A percentile compares a stretch with the other conserved stretches of the same genome.
These are phyloP conservation scores for Rapana venosa DNA, from an alignment of 2,888 invertebrate genomes.

Conservation along the genomic window DNA sequence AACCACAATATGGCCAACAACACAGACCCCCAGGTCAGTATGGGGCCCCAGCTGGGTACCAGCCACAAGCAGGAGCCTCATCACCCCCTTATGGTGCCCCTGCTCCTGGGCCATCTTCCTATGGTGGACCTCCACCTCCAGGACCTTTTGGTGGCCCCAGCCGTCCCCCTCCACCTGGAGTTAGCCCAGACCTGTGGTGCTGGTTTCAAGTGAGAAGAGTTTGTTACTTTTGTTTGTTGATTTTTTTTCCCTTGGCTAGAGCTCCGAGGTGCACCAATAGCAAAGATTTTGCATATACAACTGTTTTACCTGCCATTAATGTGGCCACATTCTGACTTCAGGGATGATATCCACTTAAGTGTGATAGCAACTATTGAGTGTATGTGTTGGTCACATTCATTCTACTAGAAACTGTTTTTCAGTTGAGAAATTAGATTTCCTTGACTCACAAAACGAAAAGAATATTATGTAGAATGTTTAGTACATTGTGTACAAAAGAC, in stretches of 20 bases:
- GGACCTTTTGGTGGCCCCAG: conserved; percentile 57
- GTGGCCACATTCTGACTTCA: too few species aligned
- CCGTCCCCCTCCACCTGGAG: conserved; percentile 68
- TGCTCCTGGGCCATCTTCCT: conserved; percentile 39
- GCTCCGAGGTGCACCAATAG: not conserved
- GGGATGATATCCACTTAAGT: too few species aligned
- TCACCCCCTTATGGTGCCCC: conserved; percentile 51
- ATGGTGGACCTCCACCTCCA: conserved; percentile 49
- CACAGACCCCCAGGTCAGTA: conserved; percentile 44
- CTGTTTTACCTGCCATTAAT: too few species aligned
- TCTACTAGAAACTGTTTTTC: too few species aligned
- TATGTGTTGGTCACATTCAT: too few species aligned
- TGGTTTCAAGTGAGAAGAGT: conserved; percentile 65
- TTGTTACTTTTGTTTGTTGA: not conserved
- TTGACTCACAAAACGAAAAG: too few species aligned
- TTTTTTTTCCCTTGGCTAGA: not conserved
- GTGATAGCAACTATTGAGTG: too few species aligned
- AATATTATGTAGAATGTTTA: too few species aligned
- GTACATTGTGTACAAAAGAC: too few species aligned
- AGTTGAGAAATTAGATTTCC: too few species aligned
- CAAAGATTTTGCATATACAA: too few species aligned
- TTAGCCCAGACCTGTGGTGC: conserved; percentile 73
- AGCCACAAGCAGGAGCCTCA: conserved; percentile 55
- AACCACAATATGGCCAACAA: conserved; percentile 49
- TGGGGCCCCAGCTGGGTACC: conserved; percentile 46